Conservation (phyloP, 2,888 invertebrate species). For the Sminthurinus aureus region DNA sequence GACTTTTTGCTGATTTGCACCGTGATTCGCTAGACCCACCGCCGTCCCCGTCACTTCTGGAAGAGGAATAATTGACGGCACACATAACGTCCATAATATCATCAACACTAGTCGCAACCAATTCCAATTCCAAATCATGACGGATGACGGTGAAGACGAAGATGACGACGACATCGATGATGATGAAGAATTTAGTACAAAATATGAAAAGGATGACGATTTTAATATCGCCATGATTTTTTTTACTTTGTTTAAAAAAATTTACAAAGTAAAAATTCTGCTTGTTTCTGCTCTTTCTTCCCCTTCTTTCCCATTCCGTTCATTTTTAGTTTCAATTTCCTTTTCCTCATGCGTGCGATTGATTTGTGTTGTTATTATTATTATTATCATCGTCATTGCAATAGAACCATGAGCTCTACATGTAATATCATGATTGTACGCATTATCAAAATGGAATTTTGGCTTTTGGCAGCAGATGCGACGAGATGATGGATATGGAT, state of each 20-base stretch:
- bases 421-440: no score
- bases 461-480: no score
- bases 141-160: neutral
- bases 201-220: neutral
- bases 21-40: slow-evolving; percentile 17
- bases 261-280: no score
- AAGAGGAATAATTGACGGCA: neutral
- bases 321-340: no score
- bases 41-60: slow-evolving; percentile 7
- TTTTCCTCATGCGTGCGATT: no score
- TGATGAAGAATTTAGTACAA: neutral
- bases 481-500: no score
- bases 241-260: neutral
- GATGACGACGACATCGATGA: neutral
- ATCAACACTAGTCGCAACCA: neutral
- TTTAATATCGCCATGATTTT: neutral
- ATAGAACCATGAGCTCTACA: no score
- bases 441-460: no score
- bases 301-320: no score
- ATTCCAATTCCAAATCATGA: neutral
- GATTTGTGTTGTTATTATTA: no score
- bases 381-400: no score
- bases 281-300: neutral
- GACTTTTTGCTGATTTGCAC: neutral
- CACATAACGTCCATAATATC: neutral